These are phyloP conservation scores for Cryptophagus acutangulus DNA, from an alignment of 2,888 invertebrate genomes.

Conservation along the genomic window DNA sequence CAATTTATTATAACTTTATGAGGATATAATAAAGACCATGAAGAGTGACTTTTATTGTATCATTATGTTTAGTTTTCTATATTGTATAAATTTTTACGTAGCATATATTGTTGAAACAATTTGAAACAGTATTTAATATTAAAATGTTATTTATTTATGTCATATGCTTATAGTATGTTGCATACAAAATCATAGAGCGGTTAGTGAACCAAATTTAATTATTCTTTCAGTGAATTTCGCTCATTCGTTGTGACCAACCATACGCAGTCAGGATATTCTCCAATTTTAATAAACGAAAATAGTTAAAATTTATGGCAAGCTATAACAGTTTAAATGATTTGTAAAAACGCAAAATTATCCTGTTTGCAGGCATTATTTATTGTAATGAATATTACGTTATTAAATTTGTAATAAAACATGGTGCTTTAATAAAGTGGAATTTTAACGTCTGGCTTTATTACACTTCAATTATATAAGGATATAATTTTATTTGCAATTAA, in stretches of 20 bases:
- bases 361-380: slow-evolving; percentile 17
- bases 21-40: slow-evolving; percentile 32
- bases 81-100: slow-evolving; percentile 13
- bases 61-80: slow-evolving; percentile 14
- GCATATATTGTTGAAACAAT: slow-evolving; percentile 11
- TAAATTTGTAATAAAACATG: slow-evolving; percentile 26
- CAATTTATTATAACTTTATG: slow-evolving; percentile 32
- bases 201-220: too few relatives aligned
- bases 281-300: slow-evolving; percentile 16
- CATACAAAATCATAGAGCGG: too few relatives aligned
- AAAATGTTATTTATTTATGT: slow-evolving; percentile 1
- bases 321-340: slow-evolving; percentile 17
- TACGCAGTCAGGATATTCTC: neutral
- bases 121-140: slow-evolving; percentile 7
- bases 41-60: slow-evolving; percentile 16
- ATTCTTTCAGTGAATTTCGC: neutral
- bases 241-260: too few relatives aligned
- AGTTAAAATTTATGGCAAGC: slow-evolving; percentile 14
- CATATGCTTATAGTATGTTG: too few relatives aligned
- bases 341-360: slow-evolving; percentile 13
- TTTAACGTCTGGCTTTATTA: slow-evolving; percentile 21
- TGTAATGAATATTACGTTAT: slow-evolving; percentile 22
- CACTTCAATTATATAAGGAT: slow-evolving; percentile 21
- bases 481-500: too few relatives aligned
- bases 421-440: slow-evolving; percentile 25